Evolutionary conservation across 2,888 invertebrate genomes (phyloP).

Genomic region (Lamellibrachia columna): DNA sequence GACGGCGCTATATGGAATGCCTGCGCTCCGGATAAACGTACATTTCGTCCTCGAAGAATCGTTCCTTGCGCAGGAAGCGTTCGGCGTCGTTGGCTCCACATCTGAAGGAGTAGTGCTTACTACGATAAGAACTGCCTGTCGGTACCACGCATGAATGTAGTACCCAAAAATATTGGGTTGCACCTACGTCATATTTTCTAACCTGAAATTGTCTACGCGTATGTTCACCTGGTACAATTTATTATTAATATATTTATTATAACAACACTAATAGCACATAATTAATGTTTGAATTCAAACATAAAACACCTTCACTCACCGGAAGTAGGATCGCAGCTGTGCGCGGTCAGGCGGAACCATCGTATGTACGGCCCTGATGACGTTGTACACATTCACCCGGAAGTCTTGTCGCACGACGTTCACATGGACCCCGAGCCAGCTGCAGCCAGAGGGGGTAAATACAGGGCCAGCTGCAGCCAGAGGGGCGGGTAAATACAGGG

Average conservation of each 20-base stretch:
- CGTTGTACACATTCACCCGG: conserved; percentile 25
- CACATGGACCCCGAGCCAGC: not conserved
- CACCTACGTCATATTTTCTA: not conserved
- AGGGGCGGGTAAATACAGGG: too few species aligned
- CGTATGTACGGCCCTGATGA: conserved; percentile 27
- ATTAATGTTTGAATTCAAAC: not conserved
- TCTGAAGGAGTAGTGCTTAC: not conserved
- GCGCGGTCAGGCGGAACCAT: conserved; percentile 26
- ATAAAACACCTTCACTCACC: not conserved
- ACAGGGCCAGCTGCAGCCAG: not conserved
- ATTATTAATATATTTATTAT: not conserved
- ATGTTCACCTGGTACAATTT: not conserved
- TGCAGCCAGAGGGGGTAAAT: not conserved
- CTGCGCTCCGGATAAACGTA: not conserved
- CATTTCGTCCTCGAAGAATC: not conserved
- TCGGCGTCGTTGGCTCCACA: not conserved
- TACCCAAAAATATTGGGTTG: not conserved
- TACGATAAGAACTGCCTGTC: not conserved
- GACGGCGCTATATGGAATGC: not conserved
- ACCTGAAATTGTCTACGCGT: not conserved
- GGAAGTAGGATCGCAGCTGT: conserved; percentile 24
- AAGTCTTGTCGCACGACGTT: not conserved
- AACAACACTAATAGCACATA: not conserved
- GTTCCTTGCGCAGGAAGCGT: not conserved
- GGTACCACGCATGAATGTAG: not conserved